Base-by-base conservation (phyloP, 2,888 invertebrate genomes). In the Caenorhabditis zanzibari region DNA sequence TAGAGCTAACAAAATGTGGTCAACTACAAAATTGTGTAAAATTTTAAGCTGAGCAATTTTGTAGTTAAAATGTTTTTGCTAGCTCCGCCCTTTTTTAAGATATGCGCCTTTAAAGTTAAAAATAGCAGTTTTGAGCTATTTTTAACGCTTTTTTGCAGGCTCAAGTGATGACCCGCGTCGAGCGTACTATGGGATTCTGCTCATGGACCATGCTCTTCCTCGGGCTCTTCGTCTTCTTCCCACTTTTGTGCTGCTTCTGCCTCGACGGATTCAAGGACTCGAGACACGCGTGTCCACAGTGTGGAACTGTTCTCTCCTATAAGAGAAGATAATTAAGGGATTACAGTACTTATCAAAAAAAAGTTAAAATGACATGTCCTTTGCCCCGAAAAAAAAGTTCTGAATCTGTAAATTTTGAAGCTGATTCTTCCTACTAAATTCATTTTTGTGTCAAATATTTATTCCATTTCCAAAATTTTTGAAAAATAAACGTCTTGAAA, bases 241-340 rank as follows among this genome's bases (percentile, higher is more conserved):
- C 81, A 26, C 74, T 82, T 19, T 75, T 85, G 14, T 82, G 77
- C 64, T 85, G 84, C 64, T 85, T 77, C 74, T 85, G 81, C 16
- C 59, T 76, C 38, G 66, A 77, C 38, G 69, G 69, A 41, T 85
- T 73, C 72, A 77, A 82, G 49, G 84, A 85, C 32, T 76, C 79
- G 16, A 28, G 64, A 19, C 84, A 85, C 44, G 54, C 63, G n/a
- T 85, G 84, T 47, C 84, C 84, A 26, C 38, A 79, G 5, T 85
- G 84, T 47, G 74, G 69, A 35, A 71, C 63, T 16, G 26, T 77
- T n/a, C 58, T 84, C 24, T 49, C 81, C 2, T 49, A 54, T 28
- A 81, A 84, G 44, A 44, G 68, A 35, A 73, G 77, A 44, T 82
- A 71, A 59, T 3, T 26, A 10, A 6, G 32, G 7, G 38, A 38